These are phyloP conservation scores for Diaperis boleti DNA, from an alignment of 2,888 invertebrate genomes.

Conservation along the genomic window DNA sequence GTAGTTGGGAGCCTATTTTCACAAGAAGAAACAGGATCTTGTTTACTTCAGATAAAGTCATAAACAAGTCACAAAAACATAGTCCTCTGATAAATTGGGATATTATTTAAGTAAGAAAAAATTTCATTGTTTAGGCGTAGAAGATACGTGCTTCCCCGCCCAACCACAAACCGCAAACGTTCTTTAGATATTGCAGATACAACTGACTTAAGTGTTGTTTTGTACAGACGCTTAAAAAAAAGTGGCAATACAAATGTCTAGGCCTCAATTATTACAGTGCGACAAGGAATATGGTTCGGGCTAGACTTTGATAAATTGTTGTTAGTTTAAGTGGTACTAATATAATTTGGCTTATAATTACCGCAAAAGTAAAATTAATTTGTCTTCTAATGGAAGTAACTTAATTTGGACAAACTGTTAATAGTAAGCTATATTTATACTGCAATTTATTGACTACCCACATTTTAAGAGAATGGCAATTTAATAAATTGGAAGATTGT, in stretches of 20 bases:
- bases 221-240: conserved; percentile 2
- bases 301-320: no score
- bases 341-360: no score
- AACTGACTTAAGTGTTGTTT: conserved; percentile 1
- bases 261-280: conserved; percentile 1
- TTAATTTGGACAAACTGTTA: no score
- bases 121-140: background rate
- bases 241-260: conserved; percentile 2
- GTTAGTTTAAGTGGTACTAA: no score
- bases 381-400: no score
- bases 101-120: conserved; percentile 4
- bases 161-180: conserved; percentile 25
- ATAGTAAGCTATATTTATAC: no score
- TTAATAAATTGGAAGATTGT: no score
- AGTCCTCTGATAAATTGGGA: conserved; percentile 20
- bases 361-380: no score
- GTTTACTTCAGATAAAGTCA: background rate
- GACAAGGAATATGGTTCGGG: background rate
- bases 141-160: conserved; percentile 10
- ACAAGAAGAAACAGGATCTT: background rate
- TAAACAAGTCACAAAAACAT: background rate
- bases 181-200: conserved; percentile 5
- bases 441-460: no score
- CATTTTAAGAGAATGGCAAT: no score
- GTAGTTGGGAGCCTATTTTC: no score